A percentile compares a stretch with the other conserved stretches of the same genome.
Conservation (phyloP, 2,113 vertebrate genomes). For the Seriola aureovittata region DNA sequence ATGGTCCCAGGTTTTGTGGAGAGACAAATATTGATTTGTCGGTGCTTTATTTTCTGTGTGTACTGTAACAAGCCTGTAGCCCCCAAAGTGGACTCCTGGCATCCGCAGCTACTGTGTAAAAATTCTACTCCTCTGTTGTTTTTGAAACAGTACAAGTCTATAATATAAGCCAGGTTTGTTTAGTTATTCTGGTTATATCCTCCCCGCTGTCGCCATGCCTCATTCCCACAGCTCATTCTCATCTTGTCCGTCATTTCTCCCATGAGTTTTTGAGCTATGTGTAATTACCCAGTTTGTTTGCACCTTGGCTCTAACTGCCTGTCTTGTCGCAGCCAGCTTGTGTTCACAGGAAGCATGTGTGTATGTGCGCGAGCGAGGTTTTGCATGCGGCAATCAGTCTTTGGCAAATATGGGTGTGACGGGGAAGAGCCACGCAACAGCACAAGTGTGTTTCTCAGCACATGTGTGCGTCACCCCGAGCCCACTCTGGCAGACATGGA, state of each 20-base stretch:
- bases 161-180: slow-evolving; percentile 69
- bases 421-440: slow-evolving; percentile 64
- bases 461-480: slow-evolving; percentile 63
- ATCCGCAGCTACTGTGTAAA: slow-evolving; percentile 42
- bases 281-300: slow-evolving; percentile 84
- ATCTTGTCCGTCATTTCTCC: slow-evolving; percentile 78
- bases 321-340: slow-evolving; percentile 70
- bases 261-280: slow-evolving; percentile 75
- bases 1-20: slow-evolving; percentile 23
- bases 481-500: slow-evolving; percentile 68
- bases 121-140: slow-evolving; percentile 42
- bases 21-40: slow-evolving; percentile 62
- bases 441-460: slow-evolving; percentile 59
- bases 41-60: slow-evolving; percentile 49
- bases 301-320: slow-evolving; percentile 79
- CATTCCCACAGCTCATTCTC: slow-evolving; percentile 78
- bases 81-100: slow-evolving; percentile 57
- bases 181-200: slow-evolving; percentile 67
- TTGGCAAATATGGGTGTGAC: slow-evolving; percentile 73
- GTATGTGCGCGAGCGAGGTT: slow-evolving; percentile 11
- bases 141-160: slow-evolving; percentile 53
- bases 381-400: slow-evolving; percentile 65
- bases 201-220: slow-evolving; percentile 51
- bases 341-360: slow-evolving; percentile 53
- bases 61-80: slow-evolving; percentile 49